Conservation (phyloP, 2,888 invertebrate genomes). For the Penaeus monodon region DNA sequence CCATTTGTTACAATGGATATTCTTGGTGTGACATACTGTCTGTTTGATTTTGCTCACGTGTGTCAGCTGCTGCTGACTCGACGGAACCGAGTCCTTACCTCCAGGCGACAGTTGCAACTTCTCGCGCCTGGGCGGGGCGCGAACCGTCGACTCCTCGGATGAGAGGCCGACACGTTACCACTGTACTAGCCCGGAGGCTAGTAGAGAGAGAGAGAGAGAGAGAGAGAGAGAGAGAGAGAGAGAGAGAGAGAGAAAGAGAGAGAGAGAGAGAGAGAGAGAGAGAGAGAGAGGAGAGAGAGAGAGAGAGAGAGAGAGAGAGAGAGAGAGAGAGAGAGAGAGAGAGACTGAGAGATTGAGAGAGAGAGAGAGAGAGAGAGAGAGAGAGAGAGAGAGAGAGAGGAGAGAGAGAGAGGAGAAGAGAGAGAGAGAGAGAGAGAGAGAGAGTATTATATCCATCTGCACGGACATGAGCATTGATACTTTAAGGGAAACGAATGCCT, state of each 20-base stretch:
- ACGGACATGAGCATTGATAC: too few species aligned
- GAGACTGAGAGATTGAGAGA: too few species aligned
- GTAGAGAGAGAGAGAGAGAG: neutral
- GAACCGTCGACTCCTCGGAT: too few species aligned
- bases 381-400: neutral
- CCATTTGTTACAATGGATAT: too few species aligned
- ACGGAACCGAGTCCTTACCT: too few species aligned
- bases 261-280: neutral
- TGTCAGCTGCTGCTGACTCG: too few species aligned
- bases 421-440: neutral
- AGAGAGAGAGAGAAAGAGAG: neutral
- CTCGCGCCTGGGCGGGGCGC: too few species aligned
- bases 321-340: neutral
- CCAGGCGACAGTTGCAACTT: too few species aligned
- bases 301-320: neutral
- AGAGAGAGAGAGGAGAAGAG: neutral
- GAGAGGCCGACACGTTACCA: accelerated
- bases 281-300: neutral
- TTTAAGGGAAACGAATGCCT: too few species aligned
- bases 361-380: neutral
- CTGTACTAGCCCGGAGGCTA: neutral
- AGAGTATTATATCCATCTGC: too few species aligned
- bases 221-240: neutral
- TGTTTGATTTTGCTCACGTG: too few species aligned
- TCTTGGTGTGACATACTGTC: too few species aligned